These are phyloP conservation scores for Saguinus midas DNA, from an alignment of 2,113 vertebrate genomes.

Conservation along the genomic window DNA sequence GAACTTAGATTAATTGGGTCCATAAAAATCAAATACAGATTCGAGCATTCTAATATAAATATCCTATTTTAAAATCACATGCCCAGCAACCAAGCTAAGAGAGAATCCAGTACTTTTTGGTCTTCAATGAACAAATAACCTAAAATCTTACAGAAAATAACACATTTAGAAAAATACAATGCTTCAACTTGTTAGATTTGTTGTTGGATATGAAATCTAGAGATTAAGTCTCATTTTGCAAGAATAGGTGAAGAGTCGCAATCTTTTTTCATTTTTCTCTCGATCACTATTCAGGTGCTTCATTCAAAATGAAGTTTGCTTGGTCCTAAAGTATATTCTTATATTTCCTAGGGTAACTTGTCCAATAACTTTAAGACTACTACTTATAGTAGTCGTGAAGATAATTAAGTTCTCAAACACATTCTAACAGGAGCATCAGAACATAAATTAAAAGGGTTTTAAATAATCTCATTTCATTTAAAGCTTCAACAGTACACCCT, in stretches of 20 bases:
- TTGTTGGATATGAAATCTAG: not conserved
- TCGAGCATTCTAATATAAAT: not conserved
- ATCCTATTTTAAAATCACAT: not conserved
- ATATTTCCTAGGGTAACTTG: conserved; percentile 60
- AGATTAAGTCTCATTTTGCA: not conserved
- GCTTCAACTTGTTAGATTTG: not conserved
- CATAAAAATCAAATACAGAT: not conserved
- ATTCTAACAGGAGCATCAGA: conserved; percentile 51
- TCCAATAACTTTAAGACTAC: conserved; percentile 49
- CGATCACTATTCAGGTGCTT: conserved; percentile 40
- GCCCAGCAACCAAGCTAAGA: not conserved
- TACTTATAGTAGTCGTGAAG: conserved; percentile 42
- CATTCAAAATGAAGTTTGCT: not conserved
- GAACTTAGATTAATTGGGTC: not conserved
- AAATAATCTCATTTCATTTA: conserved; percentile 76
- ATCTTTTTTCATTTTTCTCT: conserved; percentile 50
- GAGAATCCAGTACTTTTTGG: not conserved
- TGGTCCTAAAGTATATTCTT: conserved; percentile 59
- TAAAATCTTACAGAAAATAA: not conserved
- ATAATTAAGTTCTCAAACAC: conserved; percentile 71
- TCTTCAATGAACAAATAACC: not conserved
- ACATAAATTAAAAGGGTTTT: conserved; percentile 74
- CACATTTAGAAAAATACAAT: not conserved
- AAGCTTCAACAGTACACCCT: conserved; percentile 56
- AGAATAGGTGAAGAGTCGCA: not conserved